Evolutionary conservation across 2,113 vertebrate genomes (phyloP).

Genomic region (Pseudorhombus dupliciocellatus): DNA sequence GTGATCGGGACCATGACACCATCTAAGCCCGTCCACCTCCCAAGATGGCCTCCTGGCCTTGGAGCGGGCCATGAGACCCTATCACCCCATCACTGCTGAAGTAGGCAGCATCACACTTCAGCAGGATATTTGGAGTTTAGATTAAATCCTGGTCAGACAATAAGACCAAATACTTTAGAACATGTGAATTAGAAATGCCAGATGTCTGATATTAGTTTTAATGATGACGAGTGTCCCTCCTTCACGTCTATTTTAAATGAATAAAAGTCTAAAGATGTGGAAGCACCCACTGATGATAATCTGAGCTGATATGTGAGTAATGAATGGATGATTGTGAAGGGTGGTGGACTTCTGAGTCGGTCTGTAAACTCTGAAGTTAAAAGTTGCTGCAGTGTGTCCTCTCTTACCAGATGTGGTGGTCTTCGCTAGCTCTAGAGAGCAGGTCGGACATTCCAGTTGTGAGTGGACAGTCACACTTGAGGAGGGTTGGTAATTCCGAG

Average conservation of each 20-base stretch:
- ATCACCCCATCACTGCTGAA: background rate
- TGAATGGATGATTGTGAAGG: background rate
- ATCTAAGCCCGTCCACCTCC: slow-evolving; percentile 56
- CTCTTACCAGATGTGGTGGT: too few relatives aligned
- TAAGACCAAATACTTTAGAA: too few relatives aligned
- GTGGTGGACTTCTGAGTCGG: background rate
- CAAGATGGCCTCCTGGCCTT: slow-evolving; percentile 53
- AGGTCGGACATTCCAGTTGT: too few relatives aligned
- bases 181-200: too few relatives aligned
- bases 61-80: background rate
- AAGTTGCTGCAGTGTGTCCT: background rate
- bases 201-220: too few relatives aligned
- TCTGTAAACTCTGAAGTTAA: slow-evolving; percentile 7
- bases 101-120: background rate
- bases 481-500: too few relatives aligned
- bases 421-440: too few relatives aligned
- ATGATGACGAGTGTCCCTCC: too few relatives aligned
- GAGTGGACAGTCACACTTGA: too few relatives aligned
- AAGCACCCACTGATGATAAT: background rate
- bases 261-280: background rate
- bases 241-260: background rate
- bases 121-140: slow-evolving; percentile 4
- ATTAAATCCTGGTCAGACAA: background rate
- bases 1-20: slow-evolving; percentile 58
- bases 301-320: background rate